Base-by-base conservation (phyloP, 2,797 vertebrate genomes). In the Merluccius polli region DNA sequence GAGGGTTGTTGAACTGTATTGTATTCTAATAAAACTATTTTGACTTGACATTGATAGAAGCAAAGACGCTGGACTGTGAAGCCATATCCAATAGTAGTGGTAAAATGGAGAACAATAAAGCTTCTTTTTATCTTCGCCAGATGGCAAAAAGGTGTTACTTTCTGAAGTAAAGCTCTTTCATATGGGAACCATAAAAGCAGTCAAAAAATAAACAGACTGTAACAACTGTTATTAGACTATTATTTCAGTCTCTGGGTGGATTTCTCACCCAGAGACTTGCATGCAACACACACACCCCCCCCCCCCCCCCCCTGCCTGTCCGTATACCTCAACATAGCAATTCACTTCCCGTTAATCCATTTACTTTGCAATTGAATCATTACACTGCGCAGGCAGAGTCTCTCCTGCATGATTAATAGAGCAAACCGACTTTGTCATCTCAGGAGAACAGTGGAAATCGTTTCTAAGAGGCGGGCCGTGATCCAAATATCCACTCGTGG, bases 371-470 rank as follows among this genome's bases (percentile, higher is more conserved):
- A 93, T 83, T 86, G 85, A 87, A 89, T 90, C 87, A 89, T 89
- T 87, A 87, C 85, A 86, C 87, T 85, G 85, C 81, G 71, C 72
- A 67, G 72, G 84, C 85, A 87, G 83, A 86, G 79, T 79, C 85
- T 80, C 85, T 90, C 84, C 84, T 91, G 84, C 84, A 85, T 91
- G 92, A 92, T 91, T 93, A 93, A 94, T 92, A 93, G 87, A 83
- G 75, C 82, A 73, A 86, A 78, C 78, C 88, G 87, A 82, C 88
- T 89, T 84, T 81, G 74, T 84, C 88, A 84, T 90, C 87, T 88
- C 87, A 86, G 83, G 88, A 90, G 87, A 81, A 89, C 70, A 82
- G 75, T 76, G 78, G 79, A 84, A 85, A 88, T 81, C 77, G 81
- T 85, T 90, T 87, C 81, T 83, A 75, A 84, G 72, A 87, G 84